A percentile compares a stretch with the other conserved stretches of the same genome.
Conservation (phyloP, 1,140 invertebrate genomes). For the Nephotettix cincticeps region DNA sequence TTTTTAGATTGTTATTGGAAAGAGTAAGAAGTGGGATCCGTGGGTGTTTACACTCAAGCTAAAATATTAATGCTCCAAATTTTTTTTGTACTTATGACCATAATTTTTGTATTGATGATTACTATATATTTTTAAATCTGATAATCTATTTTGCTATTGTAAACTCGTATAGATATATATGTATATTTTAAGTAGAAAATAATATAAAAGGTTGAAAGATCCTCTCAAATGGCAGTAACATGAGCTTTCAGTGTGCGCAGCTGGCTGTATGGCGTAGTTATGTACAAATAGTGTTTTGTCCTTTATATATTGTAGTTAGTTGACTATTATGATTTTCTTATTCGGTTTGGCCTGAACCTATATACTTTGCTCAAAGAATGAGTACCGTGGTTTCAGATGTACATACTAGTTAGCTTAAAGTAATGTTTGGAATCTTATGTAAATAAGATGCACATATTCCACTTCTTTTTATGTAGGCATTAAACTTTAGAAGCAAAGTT, state of each 20-base stretch:
- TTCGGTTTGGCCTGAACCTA: background rate
- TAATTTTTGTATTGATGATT: no score
- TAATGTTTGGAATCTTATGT: background rate
- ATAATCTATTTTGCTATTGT: no score
- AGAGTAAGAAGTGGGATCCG: no score
- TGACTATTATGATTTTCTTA: background rate
- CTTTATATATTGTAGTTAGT: background rate
- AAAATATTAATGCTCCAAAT: no score
- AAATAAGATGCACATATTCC: constrained; percentile 7
- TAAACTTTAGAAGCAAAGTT: background rate
- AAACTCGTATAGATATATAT: no score
- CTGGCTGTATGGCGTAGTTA: background rate
- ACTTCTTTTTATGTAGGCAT: background rate
- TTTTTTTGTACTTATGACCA: no score
- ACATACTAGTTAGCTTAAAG: background rate
- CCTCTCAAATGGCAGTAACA: background rate
- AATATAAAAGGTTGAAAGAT: no score
- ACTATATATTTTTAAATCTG: no score
- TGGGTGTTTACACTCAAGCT: no score
- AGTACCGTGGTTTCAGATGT: background rate
- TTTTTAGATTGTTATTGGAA: no score
- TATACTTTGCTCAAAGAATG: background rate
- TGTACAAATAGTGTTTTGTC: constrained; percentile 5
- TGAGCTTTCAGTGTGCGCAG: background rate
- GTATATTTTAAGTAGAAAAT: no score